Evolutionary conservation across 2,888 invertebrate genomes (phyloP).

Genomic region (Zelleria hepariella): DNA sequence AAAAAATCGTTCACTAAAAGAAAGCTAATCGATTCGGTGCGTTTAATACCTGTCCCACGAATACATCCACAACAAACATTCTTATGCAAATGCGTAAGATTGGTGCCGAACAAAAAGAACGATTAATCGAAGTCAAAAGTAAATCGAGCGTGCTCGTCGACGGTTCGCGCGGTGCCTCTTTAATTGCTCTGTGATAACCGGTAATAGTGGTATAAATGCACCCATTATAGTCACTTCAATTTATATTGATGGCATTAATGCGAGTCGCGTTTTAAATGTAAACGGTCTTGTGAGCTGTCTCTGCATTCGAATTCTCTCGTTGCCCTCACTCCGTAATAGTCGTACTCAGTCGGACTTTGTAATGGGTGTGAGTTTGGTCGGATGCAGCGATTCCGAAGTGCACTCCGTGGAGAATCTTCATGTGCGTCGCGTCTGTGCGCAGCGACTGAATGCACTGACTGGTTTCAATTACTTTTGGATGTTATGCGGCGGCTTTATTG

Average conservation of each 20-base stretch:
- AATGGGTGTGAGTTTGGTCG: conserved; percentile 36
- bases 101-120: conserved; percentile 52
- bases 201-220: conserved; percentile 52
- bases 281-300: conserved; percentile 24
- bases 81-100: conserved; percentile 56
- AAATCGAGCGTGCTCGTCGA: conserved; percentile 46
- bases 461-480: conserved; percentile 33
- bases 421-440: background rate
- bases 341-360: conserved; percentile 21
- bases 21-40: conserved; percentile 4
- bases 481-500: conserved; percentile 23
- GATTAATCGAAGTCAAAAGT: conserved; percentile 58
- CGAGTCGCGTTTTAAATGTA: conserved; percentile 35
- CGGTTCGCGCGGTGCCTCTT: conserved; percentile 46
- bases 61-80: conserved; percentile 36
- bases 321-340: background rate
- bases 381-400: background rate
- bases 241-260: conserved; percentile 41
- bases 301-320: conserved; percentile 2
- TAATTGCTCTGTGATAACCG: conserved; percentile 60
- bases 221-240: conserved; percentile 39
- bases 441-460: conserved; percentile 17
- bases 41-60: conserved; percentile 8
- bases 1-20: conserved; percentile 1
- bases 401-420: background rate